Conservation (phyloP, 2,113 vertebrate species). For the Pygathrix nemaeus region DNA sequence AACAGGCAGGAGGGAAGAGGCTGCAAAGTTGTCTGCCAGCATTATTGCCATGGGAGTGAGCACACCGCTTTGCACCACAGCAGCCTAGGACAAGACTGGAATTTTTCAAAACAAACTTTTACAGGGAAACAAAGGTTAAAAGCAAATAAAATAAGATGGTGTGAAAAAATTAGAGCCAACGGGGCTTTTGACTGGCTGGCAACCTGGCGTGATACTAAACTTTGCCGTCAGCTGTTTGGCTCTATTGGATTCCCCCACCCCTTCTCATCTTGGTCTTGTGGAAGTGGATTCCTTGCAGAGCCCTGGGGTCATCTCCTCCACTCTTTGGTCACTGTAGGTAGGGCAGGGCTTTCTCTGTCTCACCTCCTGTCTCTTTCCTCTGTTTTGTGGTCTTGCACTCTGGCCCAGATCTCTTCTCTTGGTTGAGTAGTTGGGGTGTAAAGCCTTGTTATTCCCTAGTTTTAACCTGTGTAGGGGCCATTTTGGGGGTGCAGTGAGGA, state of each 20-base stretch:
- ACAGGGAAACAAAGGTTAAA: neutral
- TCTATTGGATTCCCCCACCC: neutral
- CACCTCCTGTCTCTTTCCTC: neutral
- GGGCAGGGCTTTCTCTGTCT: neutral
- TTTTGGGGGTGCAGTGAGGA: neutral
- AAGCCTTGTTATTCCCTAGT: neutral
- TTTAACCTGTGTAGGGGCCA: neutral
- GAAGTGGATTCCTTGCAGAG: neutral
- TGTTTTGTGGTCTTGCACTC: neutral
- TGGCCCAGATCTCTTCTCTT: neutral
- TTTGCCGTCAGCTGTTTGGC: neutral
- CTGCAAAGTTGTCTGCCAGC: neutral
- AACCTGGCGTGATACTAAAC: neutral
- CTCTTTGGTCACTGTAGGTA: neutral
- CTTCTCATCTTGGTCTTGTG: neutral
- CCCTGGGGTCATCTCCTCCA: neutral
- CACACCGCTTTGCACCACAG: too few species aligned
- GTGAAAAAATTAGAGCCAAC: neutral
- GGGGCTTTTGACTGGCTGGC: neutral
- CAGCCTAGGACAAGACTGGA: neutral
- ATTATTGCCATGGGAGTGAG: neutral
- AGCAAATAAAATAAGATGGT: neutral
- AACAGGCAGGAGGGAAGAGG: neutral
- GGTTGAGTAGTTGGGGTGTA: neutral
- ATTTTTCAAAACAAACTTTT: neutral